Evolutionary conservation across 2,797 vertebrate species (phyloP), one percentile per base, ranked within the genome.

Genomic region (Tarsius wallacei): DNA sequence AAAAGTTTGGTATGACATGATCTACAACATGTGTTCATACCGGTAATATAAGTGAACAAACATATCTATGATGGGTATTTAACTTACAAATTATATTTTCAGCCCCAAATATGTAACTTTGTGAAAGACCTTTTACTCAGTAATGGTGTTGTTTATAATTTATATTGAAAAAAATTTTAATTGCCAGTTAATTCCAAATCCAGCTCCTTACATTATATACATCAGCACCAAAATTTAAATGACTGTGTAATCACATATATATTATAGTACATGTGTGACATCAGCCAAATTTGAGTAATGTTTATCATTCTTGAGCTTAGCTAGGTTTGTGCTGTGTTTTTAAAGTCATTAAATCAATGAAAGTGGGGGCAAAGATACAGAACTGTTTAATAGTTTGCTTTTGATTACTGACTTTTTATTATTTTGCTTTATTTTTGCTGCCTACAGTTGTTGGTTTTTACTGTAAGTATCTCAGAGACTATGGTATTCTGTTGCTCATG

Each of bases 371-470:
- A 91, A 87, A 94, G 64, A 53, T 94, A 76, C 47, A 94, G 59
- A 88, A 59, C 28, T 93, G 3, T n/a, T 42, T 63, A 77, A 49
- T 97, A 47, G 28, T 53, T 98, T 96, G 31, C 13, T 83, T 96
- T 97, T 97, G 59, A 42, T 93, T 96, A 68, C 84, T 98, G 91
- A 96, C 96, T 93, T 94, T 97, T 94, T 68, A 88, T 97, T 84
- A 92, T 96, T 98, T 97, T 96, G 81, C 95, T 97, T 95, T 97
- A 96, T 97, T 97, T 97, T 97, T 97, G 97, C 98, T 97, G 96
- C 97, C 97, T 26, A 93, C 98, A 99, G 99, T 99, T 97, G 97
- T 99, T 98, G 99, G 98, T 97, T 99, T 99, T 99, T 99, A 99
- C 98, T 99, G 99, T 99, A 99, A 99, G 99, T 99, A 99, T 98